Percentiles rank a stretch among this genome's conserved stretches.
Evolutionary conservation across 2,797 vertebrate species (phyloP).

Genomic region (Danio jaintianensis): DNA sequence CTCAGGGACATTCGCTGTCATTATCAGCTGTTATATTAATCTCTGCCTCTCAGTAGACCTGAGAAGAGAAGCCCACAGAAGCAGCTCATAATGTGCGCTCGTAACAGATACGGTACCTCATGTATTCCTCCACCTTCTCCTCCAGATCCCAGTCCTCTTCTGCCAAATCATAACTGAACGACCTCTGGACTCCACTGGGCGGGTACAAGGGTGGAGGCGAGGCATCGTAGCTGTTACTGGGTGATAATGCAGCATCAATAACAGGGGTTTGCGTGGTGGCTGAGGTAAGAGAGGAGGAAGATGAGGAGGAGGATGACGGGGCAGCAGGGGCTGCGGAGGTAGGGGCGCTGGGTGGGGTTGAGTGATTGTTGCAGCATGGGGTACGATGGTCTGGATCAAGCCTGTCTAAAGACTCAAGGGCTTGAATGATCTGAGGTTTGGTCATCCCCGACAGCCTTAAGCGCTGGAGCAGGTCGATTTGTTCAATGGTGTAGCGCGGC

Average conservation of each 20-base stretch:
- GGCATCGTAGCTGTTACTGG: conserved; percentile 85
- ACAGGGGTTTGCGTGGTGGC: conserved; percentile 85
- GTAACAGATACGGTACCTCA: conserved; percentile 75
- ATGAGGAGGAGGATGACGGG: conserved; percentile 79
- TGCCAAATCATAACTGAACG: conserved; percentile 82
- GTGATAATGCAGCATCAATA: conserved; percentile 80
- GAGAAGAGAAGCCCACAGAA: conserved; percentile 36
- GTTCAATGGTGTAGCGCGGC: conserved; percentile 86
- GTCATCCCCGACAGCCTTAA: conserved; percentile 84
- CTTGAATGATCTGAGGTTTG: conserved; percentile 85
- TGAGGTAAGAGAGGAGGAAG: conserved; percentile 81
- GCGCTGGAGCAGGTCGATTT: conserved; percentile 86
- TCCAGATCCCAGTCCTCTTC: conserved; percentile 88
- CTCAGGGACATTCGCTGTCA: conserved; percentile 70
- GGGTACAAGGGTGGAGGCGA: conserved; percentile 84
- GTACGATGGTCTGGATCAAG: conserved; percentile 81
- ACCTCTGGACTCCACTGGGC: conserved; percentile 76
- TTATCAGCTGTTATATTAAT: conserved; percentile 74
- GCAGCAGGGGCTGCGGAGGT: conserved; percentile 71
- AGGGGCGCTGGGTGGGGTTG: conserved; percentile 62
- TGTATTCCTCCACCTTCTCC: conserved; percentile 87
- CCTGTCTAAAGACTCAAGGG: conserved; percentile 84
- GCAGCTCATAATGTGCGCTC: not conserved
- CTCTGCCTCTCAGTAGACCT: conserved; percentile 57
- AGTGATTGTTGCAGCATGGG: conserved; percentile 75